Conservation (phyloP, 2,797 vertebrate genomes). For the Alcedo atthis region DNA sequence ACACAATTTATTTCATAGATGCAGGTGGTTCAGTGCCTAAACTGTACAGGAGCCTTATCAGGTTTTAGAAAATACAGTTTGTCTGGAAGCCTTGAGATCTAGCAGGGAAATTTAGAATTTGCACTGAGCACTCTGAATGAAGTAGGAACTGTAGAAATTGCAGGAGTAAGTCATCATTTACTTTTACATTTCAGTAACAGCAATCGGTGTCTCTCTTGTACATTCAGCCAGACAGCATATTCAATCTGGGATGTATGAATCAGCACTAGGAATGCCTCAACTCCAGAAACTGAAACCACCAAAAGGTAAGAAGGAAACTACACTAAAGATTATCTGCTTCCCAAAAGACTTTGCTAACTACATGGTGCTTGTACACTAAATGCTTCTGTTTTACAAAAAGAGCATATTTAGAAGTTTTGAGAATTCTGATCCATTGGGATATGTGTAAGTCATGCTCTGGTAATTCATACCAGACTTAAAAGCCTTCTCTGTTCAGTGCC, state of each 20-base stretch:
- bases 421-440: not conserved
- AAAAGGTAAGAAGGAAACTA: not conserved
- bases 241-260: not conserved
- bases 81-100: not conserved
- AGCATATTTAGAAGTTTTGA: not conserved
- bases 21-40: not conserved
- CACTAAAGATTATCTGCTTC: not conserved
- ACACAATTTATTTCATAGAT: not conserved
- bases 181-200: not conserved
- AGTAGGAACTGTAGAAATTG: not conserved
- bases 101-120: not conserved
- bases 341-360: not conserved
- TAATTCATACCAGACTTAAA: not conserved
- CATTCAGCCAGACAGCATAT: not conserved
- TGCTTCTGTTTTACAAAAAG: not conserved
- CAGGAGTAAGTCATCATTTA: not conserved
- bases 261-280: not conserved
- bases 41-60: not conserved
- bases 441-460: not conserved
- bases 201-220: not conserved
- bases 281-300: not conserved
- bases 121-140: not conserved
- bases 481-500: not conserved
- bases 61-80: rapidly evolving
- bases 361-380: not conserved